Base-by-base conservation (phyloP, 2,888 invertebrate genomes). In the Coleophora deauratella region DNA sequence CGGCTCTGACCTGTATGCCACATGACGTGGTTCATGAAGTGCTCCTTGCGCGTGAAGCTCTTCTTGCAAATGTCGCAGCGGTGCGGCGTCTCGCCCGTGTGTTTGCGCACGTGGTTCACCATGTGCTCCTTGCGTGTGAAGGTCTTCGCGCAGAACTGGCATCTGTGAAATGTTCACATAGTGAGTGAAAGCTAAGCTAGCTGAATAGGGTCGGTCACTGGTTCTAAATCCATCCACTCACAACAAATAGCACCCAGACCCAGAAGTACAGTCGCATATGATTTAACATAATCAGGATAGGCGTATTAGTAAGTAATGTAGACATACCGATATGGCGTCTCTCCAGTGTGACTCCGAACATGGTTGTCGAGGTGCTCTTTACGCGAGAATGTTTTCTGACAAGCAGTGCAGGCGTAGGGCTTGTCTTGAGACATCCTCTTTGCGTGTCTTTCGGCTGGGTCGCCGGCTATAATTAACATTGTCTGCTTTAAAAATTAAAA, bases 351-450 rank as follows among this genome's bases (percentile, higher is more conserved):
- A 76, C 93, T 92, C 46, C 93, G 87, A 2, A 93, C 91, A 61
- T 95, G 95, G 74, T 94, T 94, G 75, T 94, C 93, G 50, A 95
- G 87, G 70, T 95, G 95, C 67, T 95, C 95, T 71, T 95, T 95
- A 42, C 95, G 88, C 9, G 94, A 93, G 76, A 95, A 95, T 21
- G 93, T 92, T 74, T 95, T 95, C 52, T 93, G 93, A 75, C 95
- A 95, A 60, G 93, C 92, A 13, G 92, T 91, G 78, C 95, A 95
- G 46, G 91, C 92, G 65, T 94, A 94, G 3, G 94, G 94, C 68
- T 94, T 94, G 71, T 94, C 94, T 45, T 93, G 93, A 3, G 93
- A 90, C 67, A 94, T 89, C 38, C 94, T 87, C 70, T 95, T 94
- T 82, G 92, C 91, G 63, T 93, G 93, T 44, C 93, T 88, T 65